Evolutionary conservation across 2,797 vertebrate genomes (phyloP), one percentile per base, ranked within the genome.

Genomic region (Aselliscus stoliczkanus): DNA sequence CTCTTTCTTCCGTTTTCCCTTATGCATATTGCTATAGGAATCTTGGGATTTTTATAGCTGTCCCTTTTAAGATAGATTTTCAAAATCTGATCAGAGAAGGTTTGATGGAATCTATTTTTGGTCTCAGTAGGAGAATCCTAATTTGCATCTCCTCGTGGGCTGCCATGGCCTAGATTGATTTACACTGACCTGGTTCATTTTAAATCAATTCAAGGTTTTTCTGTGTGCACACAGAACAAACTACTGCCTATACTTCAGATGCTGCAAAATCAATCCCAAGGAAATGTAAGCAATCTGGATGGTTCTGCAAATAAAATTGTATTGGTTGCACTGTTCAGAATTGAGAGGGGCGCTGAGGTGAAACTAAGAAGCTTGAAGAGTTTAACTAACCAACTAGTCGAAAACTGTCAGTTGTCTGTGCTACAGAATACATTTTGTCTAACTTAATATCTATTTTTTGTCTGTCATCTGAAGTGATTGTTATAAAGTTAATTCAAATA

Each of bases 31-130:
- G 52, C 67, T 91, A 10, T 50, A 72, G 7, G 10, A 77, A 54
- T 85, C 42, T 54, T 92, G 34, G 29, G 42, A 54, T 39, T 84
- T 91, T 95, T 83, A 62, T 50, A 25, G 18, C 56, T 73, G 7
- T 62, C 34, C 70, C n/a, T 83, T 89, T 88, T 88, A 85, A 70
- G 42, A 64, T 87, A 73, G 21, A 91, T 64, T 97, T 96, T 92
- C 72, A 91, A 60, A 87, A 91, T 62, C 21, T 90, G 20, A 21
- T 87, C 34, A 90, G 79, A 94, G 64, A 93, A 77, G 70, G 69
- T 93, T 91, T 92, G 75, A 93, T 37, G 77, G 83, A 65, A 96
- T 76, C 69, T 97, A 62, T 81, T 97, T 98, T 97, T 52, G 56
- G 50, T 81, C 88, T 97, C 81, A 90, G 37, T 94, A 47, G 52